These are phyloP conservation scores for Anolis carolinensis DNA, from an alignment of 2,113 vertebrate species.

Conservation along the genomic window DNA sequence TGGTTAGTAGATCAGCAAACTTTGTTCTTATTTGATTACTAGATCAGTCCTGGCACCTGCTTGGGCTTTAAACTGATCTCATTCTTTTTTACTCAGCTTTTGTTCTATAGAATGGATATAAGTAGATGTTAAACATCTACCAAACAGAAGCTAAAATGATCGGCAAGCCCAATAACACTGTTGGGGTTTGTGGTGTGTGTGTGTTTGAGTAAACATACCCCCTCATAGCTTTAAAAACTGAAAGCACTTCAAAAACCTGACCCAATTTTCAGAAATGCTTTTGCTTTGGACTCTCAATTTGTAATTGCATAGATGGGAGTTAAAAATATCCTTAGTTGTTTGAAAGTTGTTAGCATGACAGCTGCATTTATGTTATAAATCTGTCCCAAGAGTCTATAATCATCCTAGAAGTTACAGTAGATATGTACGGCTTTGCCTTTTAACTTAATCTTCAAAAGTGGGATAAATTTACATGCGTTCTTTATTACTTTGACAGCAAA, in stretches of 20 bases:
- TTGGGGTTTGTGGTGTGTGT: slow-evolving; percentile 18
- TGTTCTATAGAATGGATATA: slow-evolving; percentile 5
- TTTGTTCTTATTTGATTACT: not conserved
- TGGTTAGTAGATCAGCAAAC: not conserved
- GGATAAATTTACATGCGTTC: not conserved
- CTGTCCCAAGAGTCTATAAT: slow-evolving; percentile 42
- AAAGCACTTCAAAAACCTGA: slow-evolving; percentile 48
- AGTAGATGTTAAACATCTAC: not conserved
- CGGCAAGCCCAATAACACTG: slow-evolving; percentile 14
- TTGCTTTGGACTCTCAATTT: slow-evolving; percentile 28
- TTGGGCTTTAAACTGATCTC: not conserved
- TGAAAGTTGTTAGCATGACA: slow-evolving; percentile 66
- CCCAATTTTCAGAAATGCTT: slow-evolving; percentile 60
- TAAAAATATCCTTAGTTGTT: slow-evolving; percentile 63
- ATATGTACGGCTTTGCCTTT: slow-evolving; percentile 1
- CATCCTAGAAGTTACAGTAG: not conserved
- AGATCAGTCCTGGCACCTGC: not conserved
- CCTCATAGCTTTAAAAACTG: slow-evolving; percentile 38
- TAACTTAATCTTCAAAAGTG: not conserved
- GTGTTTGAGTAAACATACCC: slow-evolving; percentile 50
- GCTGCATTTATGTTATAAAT: slow-evolving; percentile 20
- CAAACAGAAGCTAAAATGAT: not conserved
- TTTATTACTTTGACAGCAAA: not conserved
- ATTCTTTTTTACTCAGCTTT: not conserved
- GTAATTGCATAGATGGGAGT: slow-evolving; percentile 66